These are phyloP conservation scores for Pinna nobilis DNA, from an alignment of 1,140 invertebrate genomes.

Conservation along the genomic window DNA sequence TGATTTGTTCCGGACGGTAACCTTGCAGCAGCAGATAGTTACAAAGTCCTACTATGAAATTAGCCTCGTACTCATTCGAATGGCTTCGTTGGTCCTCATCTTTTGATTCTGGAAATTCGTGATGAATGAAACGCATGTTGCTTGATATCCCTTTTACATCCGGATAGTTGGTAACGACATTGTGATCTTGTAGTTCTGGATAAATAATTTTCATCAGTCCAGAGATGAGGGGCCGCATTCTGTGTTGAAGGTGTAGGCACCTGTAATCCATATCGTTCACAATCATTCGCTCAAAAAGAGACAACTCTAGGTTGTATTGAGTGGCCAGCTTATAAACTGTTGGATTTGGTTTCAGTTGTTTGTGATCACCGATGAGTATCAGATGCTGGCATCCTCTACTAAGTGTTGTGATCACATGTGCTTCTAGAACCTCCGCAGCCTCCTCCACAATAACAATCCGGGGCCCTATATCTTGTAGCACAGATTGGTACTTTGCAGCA, in stretches of 20 bases:
- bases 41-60: conserved; percentile 63
- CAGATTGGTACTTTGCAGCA: conserved; percentile 58
- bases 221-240: conserved; percentile 69
- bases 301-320: conserved; percentile 73
- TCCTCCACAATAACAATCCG: conserved; percentile 69
- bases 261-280: conserved; percentile 68
- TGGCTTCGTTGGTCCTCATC: conserved; percentile 68
- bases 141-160: conserved; percentile 65
- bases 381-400: conserved; percentile 84
- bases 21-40: conserved; percentile 72
- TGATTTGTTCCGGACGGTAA: conserved; percentile 68
- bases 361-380: conserved; percentile 87
- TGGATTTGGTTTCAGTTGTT: conserved; percentile 75
- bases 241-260: conserved; percentile 59
- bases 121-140: conserved; percentile 73
- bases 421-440: conserved; percentile 71
- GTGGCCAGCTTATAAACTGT: conserved; percentile 68
- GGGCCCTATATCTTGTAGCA: conserved; percentile 58
- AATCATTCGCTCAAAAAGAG: conserved; percentile 73
- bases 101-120: conserved; percentile 59
- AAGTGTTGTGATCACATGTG: conserved; percentile 74
- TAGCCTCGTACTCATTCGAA: conserved; percentile 69
- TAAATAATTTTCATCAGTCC: conserved; percentile 73
- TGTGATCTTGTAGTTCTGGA: conserved; percentile 64
- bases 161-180: conserved; percentile 62